These are phyloP conservation scores for Agonopterix heracliana DNA, from an alignment of 2,888 invertebrate species.

Conservation along the genomic window DNA sequence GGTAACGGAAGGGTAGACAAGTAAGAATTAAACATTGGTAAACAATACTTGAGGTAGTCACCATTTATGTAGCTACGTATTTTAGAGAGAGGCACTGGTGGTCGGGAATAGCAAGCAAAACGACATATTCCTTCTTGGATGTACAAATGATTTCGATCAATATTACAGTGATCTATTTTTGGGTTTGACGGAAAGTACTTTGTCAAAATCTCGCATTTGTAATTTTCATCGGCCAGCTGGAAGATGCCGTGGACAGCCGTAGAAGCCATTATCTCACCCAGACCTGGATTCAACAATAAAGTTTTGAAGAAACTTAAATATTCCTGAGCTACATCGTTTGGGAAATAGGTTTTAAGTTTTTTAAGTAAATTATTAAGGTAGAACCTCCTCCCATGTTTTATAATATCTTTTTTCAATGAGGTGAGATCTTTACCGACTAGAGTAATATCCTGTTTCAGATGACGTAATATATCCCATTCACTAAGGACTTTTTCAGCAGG, in stretches of 20 bases:
- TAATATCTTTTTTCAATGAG: slow-evolving; percentile 11
- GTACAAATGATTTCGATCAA: slow-evolving; percentile 21
- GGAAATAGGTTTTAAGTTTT: slow-evolving; percentile 43
- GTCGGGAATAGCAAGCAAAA: slow-evolving; percentile 28
- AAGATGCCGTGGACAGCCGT: slow-evolving; percentile 34
- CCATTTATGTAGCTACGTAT: slow-evolving; percentile 31
- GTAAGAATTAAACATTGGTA: slow-evolving; percentile 33
- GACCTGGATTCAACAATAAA: slow-evolving; percentile 15
- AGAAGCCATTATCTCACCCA: slow-evolving; percentile 6
- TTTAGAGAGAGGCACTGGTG: slow-evolving; percentile 26
- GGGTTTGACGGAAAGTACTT: slow-evolving; percentile 31
- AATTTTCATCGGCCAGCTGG: slow-evolving; percentile 27
- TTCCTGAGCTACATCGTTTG: slow-evolving; percentile 32
- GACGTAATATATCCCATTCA: slow-evolving; percentile 14
- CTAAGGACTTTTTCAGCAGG: background rate
- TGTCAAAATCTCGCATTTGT: slow-evolving; percentile 28
- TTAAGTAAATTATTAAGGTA: slow-evolving; percentile 27
- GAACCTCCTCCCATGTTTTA: slow-evolving; percentile 6
- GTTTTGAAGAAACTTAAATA: slow-evolving; percentile 27
- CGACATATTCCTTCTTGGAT: slow-evolving; percentile 36
- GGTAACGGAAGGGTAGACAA: slow-evolving; percentile 26
- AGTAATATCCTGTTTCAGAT: slow-evolving; percentile 24
- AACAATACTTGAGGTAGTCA: slow-evolving; percentile 33
- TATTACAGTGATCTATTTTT: slow-evolving; percentile 32
- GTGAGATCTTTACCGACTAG: slow-evolving; percentile 12